Base-by-base conservation (phyloP, 2,888 invertebrate genomes). In the Drosophila setosimentum region DNA sequence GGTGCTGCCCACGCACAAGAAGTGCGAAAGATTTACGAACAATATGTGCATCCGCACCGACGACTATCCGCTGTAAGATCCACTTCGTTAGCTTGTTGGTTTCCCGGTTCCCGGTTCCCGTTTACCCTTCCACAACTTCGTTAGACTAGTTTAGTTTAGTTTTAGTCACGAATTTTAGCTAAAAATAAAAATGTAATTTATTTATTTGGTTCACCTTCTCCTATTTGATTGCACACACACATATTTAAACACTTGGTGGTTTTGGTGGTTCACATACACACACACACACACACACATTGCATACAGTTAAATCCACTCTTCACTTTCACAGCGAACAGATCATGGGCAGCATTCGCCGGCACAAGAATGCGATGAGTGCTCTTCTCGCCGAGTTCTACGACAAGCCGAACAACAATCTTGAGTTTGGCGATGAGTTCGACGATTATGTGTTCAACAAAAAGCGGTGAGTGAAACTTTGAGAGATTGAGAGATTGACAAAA, bases 51-150 rank as follows among this genome's bases (percentile, higher is more conserved):
- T 97, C 60, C 95, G 95, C 74, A 94, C 95, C 29, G 94, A 94
- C 13, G 96, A 97, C 91, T 97, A 97, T 93, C 97, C 97, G 33
- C 95, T 95, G 97, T 97, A 93, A 95, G 96, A 94, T 74, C 53
- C 73, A 68, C 69, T 60, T 70, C 73, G 74, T 64, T 80, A 72
- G 72, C 67, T 78, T 71, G 76, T 64, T 53, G 65, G 57, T 59
- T 65, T 58, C 57, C 65, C 59, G 68, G 75, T 65, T 58, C 57
- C 65, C 59, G 68, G 75, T 73, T 30, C 63, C 53, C 70, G 69
- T 37, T 70, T 58, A 50, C 58, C 45, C 53, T 21, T 24, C 45
- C 45, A 24, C 45, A 45, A 45, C 24, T 45, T 45, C 48, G 37
- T 8, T 67, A 65, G 53, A 69, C 35, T 64, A 79, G 59, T 45